Percentiles rank a stretch among this genome's conserved stretches.
Evolutionary conservation across 2,888 invertebrate species (phyloP).

Genomic region (Ferrisia virgata): DNA sequence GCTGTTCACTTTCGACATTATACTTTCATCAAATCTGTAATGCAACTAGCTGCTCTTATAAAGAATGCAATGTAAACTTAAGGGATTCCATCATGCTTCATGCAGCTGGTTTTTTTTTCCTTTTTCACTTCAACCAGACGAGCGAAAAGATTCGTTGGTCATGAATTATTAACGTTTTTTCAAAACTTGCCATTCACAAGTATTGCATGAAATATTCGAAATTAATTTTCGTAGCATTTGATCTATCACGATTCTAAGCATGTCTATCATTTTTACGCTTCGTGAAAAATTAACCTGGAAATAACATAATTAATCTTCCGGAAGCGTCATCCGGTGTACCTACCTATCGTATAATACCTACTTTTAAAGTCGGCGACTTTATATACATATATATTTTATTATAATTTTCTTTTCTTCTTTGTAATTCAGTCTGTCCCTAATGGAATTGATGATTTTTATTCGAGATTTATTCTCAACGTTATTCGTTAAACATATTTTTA

Average conservation of each 20-base stretch:
- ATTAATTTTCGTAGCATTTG: background rate
- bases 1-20: no score
- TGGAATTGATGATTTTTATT: background rate
- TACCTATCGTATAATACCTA: no score
- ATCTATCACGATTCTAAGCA: background rate
- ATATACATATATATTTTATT: no score
- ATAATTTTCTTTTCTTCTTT: background rate
- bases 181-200: background rate
- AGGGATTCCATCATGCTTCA: background rate
- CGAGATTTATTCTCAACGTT: background rate
- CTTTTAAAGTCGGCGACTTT: background rate
- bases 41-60: background rate
- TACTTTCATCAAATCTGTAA: background rate
- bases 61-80: background rate
- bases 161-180: background rate
- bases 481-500: background rate
- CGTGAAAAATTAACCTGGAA: background rate
- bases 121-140: background rate
- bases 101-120: background rate
- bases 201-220: background rate
- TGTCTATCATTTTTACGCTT: background rate
- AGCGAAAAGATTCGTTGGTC: background rate
- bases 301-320: slow-evolving; percentile 13
- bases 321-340: background rate
- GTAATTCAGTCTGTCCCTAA: background rate